A percentile compares a stretch with the other conserved stretches of the same genome.
Conservation (phyloP, 2,888 invertebrate species). For the Himalopsyche anomala region DNA sequence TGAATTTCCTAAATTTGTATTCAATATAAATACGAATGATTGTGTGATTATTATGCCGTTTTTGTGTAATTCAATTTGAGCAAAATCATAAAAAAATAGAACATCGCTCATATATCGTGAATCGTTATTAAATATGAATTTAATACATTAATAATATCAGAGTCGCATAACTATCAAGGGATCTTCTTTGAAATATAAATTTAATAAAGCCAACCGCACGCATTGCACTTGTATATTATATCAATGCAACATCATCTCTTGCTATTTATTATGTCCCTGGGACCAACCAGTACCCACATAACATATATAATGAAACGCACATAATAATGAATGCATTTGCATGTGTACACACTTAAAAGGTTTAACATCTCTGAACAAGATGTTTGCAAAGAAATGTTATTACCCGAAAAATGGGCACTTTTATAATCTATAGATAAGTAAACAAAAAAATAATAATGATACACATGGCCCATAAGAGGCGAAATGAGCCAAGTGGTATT, state of each 20-base stretch:
- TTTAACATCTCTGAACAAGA: background rate
- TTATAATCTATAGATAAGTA: no score
- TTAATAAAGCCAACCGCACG: constrained; percentile 37
- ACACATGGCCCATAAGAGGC: no score
- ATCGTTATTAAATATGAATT: background rate
- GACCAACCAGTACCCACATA: background rate
- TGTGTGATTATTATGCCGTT: no score
- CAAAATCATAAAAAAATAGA: no score
- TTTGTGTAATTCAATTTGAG: no score
- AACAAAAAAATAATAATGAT: no score
- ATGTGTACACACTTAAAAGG: constrained; percentile 6
- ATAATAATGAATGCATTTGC: background rate
- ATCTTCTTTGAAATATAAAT: constrained; percentile 11
- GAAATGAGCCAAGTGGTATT: no score
- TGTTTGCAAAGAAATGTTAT: background rate
- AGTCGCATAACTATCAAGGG: constrained; percentile 28
- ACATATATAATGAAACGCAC: constrained; percentile 12
- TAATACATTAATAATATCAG: constrained; percentile 7
- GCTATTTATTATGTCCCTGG: constrained; percentile 37
- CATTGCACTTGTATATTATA: background rate
- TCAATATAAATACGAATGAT: no score
- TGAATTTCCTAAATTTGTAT: no score
- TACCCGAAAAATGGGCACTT: no score
- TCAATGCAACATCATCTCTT: constrained; percentile 28
- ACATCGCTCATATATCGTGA: background rate